Percentiles rank a stretch among this genome's conserved stretches.
Conservation (phyloP, 2,797 vertebrate species). For the Onychomys arenicola region DNA sequence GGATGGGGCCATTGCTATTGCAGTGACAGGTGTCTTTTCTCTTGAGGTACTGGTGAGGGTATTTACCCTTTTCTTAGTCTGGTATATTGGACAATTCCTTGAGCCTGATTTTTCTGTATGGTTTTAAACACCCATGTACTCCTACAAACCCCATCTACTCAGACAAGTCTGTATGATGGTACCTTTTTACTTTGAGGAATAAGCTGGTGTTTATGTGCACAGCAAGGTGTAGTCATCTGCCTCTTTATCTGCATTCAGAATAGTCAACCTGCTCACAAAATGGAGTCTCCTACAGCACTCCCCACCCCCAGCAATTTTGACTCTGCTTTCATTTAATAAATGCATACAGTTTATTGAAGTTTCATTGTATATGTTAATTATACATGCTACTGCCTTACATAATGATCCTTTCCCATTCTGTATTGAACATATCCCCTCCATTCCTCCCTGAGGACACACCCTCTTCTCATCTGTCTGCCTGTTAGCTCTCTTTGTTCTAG, state of each 20-base stretch:
- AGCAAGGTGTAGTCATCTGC: background rate
- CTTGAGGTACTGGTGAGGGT: too few relatives aligned
- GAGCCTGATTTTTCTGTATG: background rate
- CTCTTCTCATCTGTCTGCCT: background rate
- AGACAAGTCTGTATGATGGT: background rate
- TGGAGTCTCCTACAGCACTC: background rate
- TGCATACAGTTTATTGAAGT: background rate
- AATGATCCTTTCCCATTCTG: background rate
- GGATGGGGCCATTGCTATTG: background rate
- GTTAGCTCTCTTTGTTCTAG: background rate
- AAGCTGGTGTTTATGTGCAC: background rate
- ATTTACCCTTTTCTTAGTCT: too few relatives aligned
- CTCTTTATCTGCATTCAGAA: background rate
- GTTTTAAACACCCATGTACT: background rate
- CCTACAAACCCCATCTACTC: background rate
- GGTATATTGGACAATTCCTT: background rate
- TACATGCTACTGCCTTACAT: too few relatives aligned
- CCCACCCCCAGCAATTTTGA: background rate
- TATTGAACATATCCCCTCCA: background rate
- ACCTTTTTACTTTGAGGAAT: background rate
- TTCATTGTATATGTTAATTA: background rate
- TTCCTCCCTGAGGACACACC: background rate
- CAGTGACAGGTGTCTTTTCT: background rate
- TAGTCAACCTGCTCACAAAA: background rate
- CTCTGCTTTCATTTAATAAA: background rate